phyloP scores from a whole-genome alignment of 2,113 vertebrate species.

The Eubucco bourcierii region DNA sequence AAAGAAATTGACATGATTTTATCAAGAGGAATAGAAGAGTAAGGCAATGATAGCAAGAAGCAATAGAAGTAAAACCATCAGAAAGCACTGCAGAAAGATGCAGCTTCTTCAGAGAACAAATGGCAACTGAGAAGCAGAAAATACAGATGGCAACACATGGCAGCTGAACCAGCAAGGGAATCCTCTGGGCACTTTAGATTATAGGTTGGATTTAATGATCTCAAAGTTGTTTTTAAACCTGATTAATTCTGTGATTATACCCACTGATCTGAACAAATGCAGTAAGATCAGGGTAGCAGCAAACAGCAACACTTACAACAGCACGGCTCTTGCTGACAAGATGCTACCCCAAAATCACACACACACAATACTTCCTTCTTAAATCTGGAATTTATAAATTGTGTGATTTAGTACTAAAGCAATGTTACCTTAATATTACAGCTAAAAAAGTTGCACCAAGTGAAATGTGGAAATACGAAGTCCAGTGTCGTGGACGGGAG shows the following conservation, averaged over 20 bases:
- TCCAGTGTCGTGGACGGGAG: slow-evolving; percentile 81
- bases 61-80: neutral
- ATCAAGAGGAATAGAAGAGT: neutral
- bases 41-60: neutral
- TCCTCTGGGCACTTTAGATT: neutral
- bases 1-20: neutral
- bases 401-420: neutral
- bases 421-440: slow-evolving; percentile 42
- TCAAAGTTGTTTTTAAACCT: too few relatives aligned
- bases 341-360: neutral
- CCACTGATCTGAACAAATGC: neutral
- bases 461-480: slow-evolving; percentile 71
- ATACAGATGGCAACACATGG: too few relatives aligned
- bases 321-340: neutral
- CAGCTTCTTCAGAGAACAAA: too few relatives aligned
- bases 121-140: neutral
- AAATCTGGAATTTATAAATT: neutral
- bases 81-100: neutral
- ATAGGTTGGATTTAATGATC: too few relatives aligned
- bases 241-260: too few relatives aligned
- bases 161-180: neutral
- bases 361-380: neutral
- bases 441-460: slow-evolving; percentile 48
- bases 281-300: neutral
- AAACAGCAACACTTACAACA: neutral